These are phyloP conservation scores for Hermodice carunculata DNA, from an alignment of 2,888 invertebrate genomes.

Conservation along the genomic window DNA sequence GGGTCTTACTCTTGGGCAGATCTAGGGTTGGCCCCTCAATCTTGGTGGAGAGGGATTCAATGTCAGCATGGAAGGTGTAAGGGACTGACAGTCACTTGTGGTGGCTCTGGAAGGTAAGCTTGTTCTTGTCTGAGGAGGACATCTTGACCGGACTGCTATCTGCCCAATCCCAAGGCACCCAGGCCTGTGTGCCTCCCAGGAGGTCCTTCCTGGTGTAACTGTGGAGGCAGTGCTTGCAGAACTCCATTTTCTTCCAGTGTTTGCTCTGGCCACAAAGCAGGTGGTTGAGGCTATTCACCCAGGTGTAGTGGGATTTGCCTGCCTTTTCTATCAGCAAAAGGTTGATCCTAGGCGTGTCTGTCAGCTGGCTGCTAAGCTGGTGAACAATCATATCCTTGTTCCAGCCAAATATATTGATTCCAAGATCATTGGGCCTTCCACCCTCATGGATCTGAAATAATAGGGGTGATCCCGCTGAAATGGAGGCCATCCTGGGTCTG, in stretches of 20 bases:
- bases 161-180: too few relatives aligned
- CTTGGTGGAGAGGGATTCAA: too few relatives aligned
- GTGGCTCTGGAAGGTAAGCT: too few relatives aligned
- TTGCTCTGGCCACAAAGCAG: constrained; percentile 4
- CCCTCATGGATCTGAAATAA: constrained; percentile 21
- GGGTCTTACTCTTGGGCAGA: constrained; percentile 22
- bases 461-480: constrained; percentile 25
- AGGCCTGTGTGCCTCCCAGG: constrained; percentile 11
- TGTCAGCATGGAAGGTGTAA: too few relatives aligned
- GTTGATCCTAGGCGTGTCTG: constrained; percentile 16
- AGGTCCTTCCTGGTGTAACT: constrained; percentile 17
- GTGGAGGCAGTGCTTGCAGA: constrained; percentile 29
- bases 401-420: constrained; percentile 29
- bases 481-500: constrained; percentile 14
- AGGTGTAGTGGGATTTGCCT: constrained; percentile 26
- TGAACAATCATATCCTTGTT: constrained; percentile 27
- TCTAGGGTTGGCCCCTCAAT: constrained; percentile 16
- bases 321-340: constrained; percentile 20
- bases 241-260: too few relatives aligned
- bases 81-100: neutral
- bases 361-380: constrained; percentile 24
- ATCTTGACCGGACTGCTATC: constrained; percentile 10
- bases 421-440: constrained; percentile 31
- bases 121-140: too few relatives aligned
- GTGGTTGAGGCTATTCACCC: constrained; percentile 25